Evolutionary conservation across 2,113 vertebrate genomes (phyloP).

Genomic region (Myiopsitta monachus): DNA sequence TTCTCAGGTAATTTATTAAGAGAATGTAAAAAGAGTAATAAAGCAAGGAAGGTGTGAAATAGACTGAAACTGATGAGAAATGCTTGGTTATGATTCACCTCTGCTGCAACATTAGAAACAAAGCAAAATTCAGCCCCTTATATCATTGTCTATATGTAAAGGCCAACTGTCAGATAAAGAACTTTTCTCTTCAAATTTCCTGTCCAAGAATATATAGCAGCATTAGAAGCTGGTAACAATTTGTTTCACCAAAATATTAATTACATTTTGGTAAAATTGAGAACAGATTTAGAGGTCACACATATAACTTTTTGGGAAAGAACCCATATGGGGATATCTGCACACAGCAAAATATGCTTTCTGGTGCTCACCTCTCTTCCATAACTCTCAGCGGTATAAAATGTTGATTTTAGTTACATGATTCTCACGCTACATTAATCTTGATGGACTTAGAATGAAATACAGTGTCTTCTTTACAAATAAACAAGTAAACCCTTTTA

Average conservation of each 20-base stretch:
- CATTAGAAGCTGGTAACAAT: neutral
- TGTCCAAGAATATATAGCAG: neutral
- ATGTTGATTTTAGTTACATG: neutral
- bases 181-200: neutral
- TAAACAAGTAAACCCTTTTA: neutral
- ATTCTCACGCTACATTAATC: neutral
- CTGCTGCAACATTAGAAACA: neutral
- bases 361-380: neutral
- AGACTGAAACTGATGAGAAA: slow-evolving; percentile 3
- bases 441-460: neutral
- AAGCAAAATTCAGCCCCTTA: neutral
- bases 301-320: neutral
- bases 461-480: neutral
- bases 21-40: slow-evolving; percentile 20
- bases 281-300: neutral
- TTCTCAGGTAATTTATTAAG: slow-evolving; percentile 22
- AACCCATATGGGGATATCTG: neutral
- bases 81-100: neutral
- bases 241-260: neutral
- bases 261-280: neutral
- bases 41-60: slow-evolving; percentile 34
- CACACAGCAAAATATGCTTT: neutral
- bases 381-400: neutral
- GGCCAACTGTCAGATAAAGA: neutral
- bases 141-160: neutral